A percentile compares a stretch with the other conserved stretches of the same genome.
These are phyloP conservation scores for Acyrthosiphon pisum DNA, from an alignment of 1,140 invertebrate genomes.

Conservation along the genomic window DNA sequence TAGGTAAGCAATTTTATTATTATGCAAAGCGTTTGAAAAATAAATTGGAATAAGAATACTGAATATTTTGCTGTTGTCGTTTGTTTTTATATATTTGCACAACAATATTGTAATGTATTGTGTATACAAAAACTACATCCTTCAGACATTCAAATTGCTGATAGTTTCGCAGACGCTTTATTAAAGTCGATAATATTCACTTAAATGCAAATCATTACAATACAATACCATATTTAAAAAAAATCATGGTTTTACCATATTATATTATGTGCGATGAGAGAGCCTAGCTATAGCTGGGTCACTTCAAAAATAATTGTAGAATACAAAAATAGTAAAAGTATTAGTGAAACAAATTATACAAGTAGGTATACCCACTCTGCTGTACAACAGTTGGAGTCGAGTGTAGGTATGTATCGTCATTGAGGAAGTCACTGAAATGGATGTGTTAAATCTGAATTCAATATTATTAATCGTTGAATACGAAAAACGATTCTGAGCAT, in stretches of 20 bases:
- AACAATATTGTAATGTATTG: not conserved
- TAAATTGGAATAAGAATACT: not conserved
- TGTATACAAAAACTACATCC: not conserved
- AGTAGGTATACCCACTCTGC: not conserved
- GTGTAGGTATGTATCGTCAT: too few relatives aligned
- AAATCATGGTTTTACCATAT: too few relatives aligned
- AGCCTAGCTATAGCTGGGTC: too few relatives aligned
- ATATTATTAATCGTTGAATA: too few relatives aligned
- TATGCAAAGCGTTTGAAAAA: not conserved
- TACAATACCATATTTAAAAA: not conserved
- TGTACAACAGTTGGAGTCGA: too few relatives aligned
- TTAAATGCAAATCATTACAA: not conserved
- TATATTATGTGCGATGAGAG: too few relatives aligned
- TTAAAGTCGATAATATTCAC: not conserved
- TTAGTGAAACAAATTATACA: too few relatives aligned
- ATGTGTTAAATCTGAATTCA: too few relatives aligned
- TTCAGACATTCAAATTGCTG: not conserved
- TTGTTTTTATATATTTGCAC: not conserved
- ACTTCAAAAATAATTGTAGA: not conserved
- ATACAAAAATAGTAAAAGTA: not conserved
- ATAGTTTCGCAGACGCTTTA: not conserved
- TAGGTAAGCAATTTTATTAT: not conserved
- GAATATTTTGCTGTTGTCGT: not conserved
- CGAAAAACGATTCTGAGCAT: too few relatives aligned
- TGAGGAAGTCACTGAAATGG: too few relatives aligned